phyloP scores from a whole-genome alignment of 1,140 invertebrate genomes.

The Pogonomyrmex californicus region DNA sequence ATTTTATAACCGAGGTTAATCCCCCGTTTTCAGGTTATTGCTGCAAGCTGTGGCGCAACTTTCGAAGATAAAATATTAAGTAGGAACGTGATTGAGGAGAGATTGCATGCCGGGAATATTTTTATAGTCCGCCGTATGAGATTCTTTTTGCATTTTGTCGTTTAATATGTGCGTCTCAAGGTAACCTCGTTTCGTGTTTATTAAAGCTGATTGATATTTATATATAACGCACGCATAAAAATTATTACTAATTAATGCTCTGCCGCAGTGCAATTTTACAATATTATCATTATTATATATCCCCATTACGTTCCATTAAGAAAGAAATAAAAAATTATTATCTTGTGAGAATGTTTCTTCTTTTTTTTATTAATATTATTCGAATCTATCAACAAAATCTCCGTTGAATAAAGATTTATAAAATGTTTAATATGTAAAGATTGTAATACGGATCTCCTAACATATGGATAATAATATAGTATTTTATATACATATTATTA shows the following conservation, averaged over 20 bases:
- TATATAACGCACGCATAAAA: neutral
- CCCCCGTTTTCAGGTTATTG: neutral
- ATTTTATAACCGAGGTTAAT: conserved; percentile 54
- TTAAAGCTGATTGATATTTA: conserved; percentile 50
- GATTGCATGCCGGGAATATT: conserved; percentile 30
- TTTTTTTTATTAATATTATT: neutral
- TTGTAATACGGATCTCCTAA: neutral
- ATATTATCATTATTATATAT: conserved; percentile 21
- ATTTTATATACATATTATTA: neutral
- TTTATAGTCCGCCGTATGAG: conserved; percentile 3
- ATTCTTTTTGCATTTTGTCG: conserved; percentile 32
- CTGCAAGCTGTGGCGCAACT: conserved; percentile 8
- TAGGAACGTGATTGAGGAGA: conserved; percentile 28
- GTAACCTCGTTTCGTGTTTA: conserved; percentile 37
- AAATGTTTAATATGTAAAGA: neutral
- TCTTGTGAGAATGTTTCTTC: neutral
- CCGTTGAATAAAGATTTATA: neutral
- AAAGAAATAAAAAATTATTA: neutral
- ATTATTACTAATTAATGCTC: conserved; percentile 20
- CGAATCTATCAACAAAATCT: neutral
- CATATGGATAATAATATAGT: neutral
- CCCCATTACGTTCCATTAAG: neutral
- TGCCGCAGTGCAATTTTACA: neutral
- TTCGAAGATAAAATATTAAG: conserved; percentile 49
- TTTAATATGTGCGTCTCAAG: conserved; percentile 31